Conservation (phyloP, 1,140 invertebrate genomes). For the Centruroides sculpturatus region DNA sequence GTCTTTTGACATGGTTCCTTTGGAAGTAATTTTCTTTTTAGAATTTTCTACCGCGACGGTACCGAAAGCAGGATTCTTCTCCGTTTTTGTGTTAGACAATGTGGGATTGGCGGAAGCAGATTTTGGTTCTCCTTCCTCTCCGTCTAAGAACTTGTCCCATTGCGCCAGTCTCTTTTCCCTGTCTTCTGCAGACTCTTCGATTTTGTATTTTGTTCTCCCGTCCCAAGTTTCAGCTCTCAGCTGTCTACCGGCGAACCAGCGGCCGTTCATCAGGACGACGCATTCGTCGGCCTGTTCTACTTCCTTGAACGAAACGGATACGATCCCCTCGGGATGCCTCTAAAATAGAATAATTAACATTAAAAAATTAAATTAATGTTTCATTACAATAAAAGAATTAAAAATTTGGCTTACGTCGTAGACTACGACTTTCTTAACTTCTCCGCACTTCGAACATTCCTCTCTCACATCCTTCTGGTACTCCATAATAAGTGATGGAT, state of each 20-base stretch:
- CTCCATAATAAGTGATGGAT: slow-evolving; percentile 75
- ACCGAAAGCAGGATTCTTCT: too few species aligned
- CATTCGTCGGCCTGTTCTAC: slow-evolving; percentile 83
- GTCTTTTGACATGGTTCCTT: too few species aligned
- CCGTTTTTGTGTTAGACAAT: too few species aligned
- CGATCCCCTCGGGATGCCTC: slow-evolving; percentile 86
- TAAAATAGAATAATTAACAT: slow-evolving; percentile 23
- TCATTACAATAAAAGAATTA: neutral
- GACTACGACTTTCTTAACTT: slow-evolving; percentile 78
- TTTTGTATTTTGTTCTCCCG: slow-evolving; percentile 85
- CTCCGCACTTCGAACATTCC: slow-evolving; percentile 81
- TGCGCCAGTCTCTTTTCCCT: slow-evolving; percentile 60
- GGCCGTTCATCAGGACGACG: slow-evolving; percentile 68
- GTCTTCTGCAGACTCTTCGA: slow-evolving; percentile 81
- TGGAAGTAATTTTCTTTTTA: too few species aligned
- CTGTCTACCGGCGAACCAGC: slow-evolving; percentile 77
- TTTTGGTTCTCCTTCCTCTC: neutral
- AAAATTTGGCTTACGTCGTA: slow-evolving; percentile 62
- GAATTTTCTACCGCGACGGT: too few species aligned
- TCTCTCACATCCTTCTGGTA: slow-evolving; percentile 79
- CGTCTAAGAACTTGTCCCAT: slow-evolving; percentile 74
- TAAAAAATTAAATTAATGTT: neutral
- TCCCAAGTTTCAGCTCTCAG: slow-evolving; percentile 84
- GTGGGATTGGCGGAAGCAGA: neutral
- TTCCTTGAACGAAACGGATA: slow-evolving; percentile 76